Evolutionary conservation across 1,140 invertebrate species (phyloP), one percentile per base, ranked within the genome.

Genomic region (Brachionus rotundiformis): DNA sequence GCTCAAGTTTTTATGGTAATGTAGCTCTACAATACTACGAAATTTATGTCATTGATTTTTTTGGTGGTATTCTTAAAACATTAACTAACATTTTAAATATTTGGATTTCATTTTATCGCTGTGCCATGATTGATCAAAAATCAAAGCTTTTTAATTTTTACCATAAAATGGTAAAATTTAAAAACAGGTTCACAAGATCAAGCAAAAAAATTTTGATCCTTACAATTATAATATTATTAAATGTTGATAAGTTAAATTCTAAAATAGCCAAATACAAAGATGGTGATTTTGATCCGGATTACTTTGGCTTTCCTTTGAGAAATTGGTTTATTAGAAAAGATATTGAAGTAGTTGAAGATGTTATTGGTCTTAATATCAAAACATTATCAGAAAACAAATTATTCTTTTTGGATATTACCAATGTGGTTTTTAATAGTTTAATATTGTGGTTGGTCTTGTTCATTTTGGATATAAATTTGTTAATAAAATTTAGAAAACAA

Each of bases 21-120:
- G 13, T 68, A n/a, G 6, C 33, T 0, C 6, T 33, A 2, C 63
- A 68, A n/a, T 68, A 68, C n/a, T 68, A 36, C n/a, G 23, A 68
- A n/a, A 68, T 68, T 68, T 68, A 68, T 36, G 8, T 68, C 3
- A 6, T 36, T 68, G 63, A 68, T 33, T 68, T 33, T 36, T 13
- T 68, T 0, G 27, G 63, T 11, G 19, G 19, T 68, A 36, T 68
- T 36, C 31, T 68, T 0, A 68, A 39, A 23, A 33, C 33, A 5
- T 68, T 41, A 11, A 11, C 39, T 6, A 41, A 41, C 39, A 59
- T 59, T 59, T 25, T 59, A 19, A 59, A 59, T 25, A 59, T 59
- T 59, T 59, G n/a, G 49, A 59, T 59, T 19, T 59, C 49, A n/a
- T 19, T 59, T n/a, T 59, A n/a, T 5, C n/a, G 49, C 8, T 19